Conservation (phyloP, 2,888 invertebrate genomes). For the Orchesella flavescens region DNA sequence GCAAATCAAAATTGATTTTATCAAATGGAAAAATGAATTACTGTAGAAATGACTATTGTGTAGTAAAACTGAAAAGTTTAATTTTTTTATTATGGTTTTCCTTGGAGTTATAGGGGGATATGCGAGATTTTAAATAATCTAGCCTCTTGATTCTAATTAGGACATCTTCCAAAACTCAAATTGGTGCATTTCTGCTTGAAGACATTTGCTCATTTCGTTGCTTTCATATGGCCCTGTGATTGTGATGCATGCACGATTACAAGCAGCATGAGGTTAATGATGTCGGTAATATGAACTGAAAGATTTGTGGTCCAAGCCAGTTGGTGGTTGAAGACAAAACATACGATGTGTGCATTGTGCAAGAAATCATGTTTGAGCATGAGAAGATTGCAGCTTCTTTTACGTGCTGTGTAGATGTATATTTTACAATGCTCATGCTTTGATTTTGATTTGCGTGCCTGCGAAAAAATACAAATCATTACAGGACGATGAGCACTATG, state of each 20-base stretch:
- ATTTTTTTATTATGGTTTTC: no score
- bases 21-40: no score
- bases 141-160: slow-evolving; percentile 39
- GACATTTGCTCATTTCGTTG: slow-evolving; percentile 34
- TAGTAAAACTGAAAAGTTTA: no score
- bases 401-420: neutral
- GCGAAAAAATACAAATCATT: slow-evolving; percentile 44
- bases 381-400: neutral
- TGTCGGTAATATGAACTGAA: slow-evolving; percentile 60
- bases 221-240: slow-evolving; percentile 9
- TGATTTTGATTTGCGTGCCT: slow-evolving; percentile 44
- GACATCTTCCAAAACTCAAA: slow-evolving; percentile 52
- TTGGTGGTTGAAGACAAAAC: slow-evolving; percentile 58
- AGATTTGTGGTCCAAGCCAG: slow-evolving; percentile 60
- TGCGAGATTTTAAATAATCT: neutral
- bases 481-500: slow-evolving; percentile 26
- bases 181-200: slow-evolving; percentile 46
- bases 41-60: no score
- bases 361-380: neutral
- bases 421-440: slow-evolving; percentile 17
- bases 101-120: neutral
- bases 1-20: neutral
- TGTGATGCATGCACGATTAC: slow-evolving; percentile 55
- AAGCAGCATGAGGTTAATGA: slow-evolving; percentile 63
- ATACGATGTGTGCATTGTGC: slow-evolving; percentile 23